These are phyloP conservation scores for Drosophila falleni DNA, from an alignment of 2,888 invertebrate species.

Conservation along the genomic window DNA sequence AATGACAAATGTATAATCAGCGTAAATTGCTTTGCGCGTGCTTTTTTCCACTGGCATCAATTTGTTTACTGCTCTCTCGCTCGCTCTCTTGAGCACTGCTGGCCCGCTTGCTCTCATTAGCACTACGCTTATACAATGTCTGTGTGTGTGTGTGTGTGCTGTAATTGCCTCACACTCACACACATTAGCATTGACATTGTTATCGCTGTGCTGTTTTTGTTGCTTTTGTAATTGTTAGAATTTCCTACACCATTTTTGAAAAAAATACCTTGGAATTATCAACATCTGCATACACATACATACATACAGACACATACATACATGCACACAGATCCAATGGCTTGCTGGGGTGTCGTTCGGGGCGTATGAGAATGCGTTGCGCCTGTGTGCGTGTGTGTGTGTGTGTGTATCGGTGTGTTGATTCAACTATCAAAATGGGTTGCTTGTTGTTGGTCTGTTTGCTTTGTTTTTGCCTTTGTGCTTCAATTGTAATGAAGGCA, in stretches of 20 bases:
- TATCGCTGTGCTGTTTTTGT: slow-evolving; percentile 43
- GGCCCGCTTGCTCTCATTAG: slow-evolving; percentile 46
- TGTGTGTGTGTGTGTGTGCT: slow-evolving; percentile 18
- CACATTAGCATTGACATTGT: slow-evolving; percentile 37
- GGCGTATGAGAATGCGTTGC: slow-evolving; percentile 44
- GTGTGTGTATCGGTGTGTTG: slow-evolving; percentile 18
- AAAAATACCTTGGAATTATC: slow-evolving; percentile 50
- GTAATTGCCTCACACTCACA: slow-evolving; percentile 50
- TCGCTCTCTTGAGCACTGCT: slow-evolving; percentile 36
- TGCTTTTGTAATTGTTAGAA: slow-evolving; percentile 61
- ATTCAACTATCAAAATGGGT: slow-evolving; percentile 60
- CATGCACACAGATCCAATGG: slow-evolving; percentile 26
- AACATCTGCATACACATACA: slow-evolving; percentile 55
- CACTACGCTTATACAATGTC: slow-evolving; percentile 2
- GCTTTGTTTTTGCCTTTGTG: slow-evolving; percentile 31
- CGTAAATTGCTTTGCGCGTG: slow-evolving; percentile 74
- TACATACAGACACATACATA: slow-evolving; percentile 7
- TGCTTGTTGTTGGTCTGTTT: slow-evolving; percentile 27
- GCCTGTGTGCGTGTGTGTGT: slow-evolving; percentile 13
- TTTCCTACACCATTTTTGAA: slow-evolving; percentile 73
- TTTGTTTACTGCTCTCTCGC: slow-evolving; percentile 37
- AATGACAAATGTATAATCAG: slow-evolving; percentile 78
- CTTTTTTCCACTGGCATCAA: slow-evolving; percentile 60
- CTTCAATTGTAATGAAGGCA: slow-evolving; percentile 40
- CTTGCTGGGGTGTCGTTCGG: slow-evolving; percentile 44